These are phyloP conservation scores for Stylophora pistillata DNA, from an alignment of 64 coral and sea anemone species.

Conservation along the genomic window DNA sequence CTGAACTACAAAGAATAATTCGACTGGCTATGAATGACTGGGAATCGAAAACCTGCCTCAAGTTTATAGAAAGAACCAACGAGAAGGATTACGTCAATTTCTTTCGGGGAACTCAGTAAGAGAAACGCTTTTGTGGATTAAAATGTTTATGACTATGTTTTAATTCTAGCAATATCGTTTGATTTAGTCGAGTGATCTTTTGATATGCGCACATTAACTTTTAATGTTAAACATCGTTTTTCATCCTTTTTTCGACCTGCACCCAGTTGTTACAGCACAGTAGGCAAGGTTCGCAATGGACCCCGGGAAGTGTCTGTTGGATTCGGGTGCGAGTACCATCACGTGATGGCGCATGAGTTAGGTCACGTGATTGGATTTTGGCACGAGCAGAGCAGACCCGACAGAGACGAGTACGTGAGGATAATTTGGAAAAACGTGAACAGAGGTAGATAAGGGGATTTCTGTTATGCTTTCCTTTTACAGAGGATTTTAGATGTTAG, in stretches of 20 bases:
- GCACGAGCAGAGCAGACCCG: slow-evolving; percentile 86
- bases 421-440: slow-evolving; percentile 68
- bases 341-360: slow-evolving; percentile 82
- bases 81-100: slow-evolving; percentile 58
- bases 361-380: slow-evolving; percentile 92
- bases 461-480: too few species aligned
- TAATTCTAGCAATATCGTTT: too few species aligned
- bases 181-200: too few species aligned
- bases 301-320: slow-evolving; percentile 61
- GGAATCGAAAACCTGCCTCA: slow-evolving; percentile 65
- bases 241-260: neutral
- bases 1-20: slow-evolving; percentile 39
- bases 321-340: slow-evolving; percentile 78
- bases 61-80: slow-evolving; percentile 42
- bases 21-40: slow-evolving; percentile 65
- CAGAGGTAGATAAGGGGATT: slow-evolving; percentile 24
- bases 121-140: neutral
- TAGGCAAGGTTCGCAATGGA: slow-evolving; percentile 36
- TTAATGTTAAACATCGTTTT: neutral
- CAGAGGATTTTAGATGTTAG: too few species aligned
- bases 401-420: slow-evolving; percentile 70
- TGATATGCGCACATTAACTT: too few species aligned
- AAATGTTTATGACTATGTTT: neutral
- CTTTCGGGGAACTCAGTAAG: slow-evolving; percentile 68
- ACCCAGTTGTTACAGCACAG: slow-evolving; percentile 79